These are phyloP conservation scores for Cacatua alba DNA, from an alignment of 2,113 vertebrate genomes.

Conservation along the genomic window DNA sequence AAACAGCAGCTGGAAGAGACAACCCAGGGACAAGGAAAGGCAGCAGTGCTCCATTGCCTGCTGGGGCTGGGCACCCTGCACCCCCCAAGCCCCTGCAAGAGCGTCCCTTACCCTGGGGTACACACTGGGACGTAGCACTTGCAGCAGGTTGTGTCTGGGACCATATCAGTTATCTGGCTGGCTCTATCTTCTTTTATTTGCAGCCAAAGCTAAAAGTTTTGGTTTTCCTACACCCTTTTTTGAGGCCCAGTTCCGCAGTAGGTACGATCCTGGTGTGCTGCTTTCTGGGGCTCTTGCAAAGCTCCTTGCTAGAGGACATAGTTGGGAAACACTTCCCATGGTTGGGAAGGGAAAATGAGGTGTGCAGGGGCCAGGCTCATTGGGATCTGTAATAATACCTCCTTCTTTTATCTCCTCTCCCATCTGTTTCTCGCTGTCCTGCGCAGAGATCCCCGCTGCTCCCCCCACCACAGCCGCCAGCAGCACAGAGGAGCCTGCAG, in stretches of 20 bases:
- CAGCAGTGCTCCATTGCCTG: background rate
- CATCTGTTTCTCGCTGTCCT: background rate
- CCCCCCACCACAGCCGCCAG: constrained; percentile 88
- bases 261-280: too few relatives aligned
- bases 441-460: constrained; percentile 89
- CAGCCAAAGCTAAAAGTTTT: background rate
- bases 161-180: background rate
- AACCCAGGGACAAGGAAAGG: background rate
- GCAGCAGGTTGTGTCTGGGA: background rate
- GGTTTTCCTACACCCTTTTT: background rate
- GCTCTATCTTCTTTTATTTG: background rate
- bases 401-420: background rate
- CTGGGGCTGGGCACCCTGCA: background rate
- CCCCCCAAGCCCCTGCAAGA: background rate
- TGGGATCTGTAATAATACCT: background rate
- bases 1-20: background rate
- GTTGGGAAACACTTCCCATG: background rate
- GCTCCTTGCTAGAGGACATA: background rate
- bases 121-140: too few relatives aligned
- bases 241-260: background rate
- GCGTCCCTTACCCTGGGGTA: background rate
- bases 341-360: background rate
- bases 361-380: background rate
- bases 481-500: constrained; percentile 90
- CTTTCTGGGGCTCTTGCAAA: background rate